phyloP scores from a whole-genome alignment of 1,140 invertebrate species.

The Oryzaephilus surinamensis region DNA sequence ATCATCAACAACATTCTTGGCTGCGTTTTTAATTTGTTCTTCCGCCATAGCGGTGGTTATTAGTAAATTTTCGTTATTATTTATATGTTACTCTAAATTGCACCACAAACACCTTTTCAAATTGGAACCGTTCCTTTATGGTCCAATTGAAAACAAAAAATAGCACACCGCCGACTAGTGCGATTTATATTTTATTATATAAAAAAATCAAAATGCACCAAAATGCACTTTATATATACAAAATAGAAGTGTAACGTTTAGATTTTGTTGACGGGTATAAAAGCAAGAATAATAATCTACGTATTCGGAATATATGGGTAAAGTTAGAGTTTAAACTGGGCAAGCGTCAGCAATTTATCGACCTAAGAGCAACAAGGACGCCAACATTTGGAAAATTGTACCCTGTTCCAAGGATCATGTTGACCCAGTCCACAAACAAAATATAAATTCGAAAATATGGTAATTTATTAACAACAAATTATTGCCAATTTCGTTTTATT shows the following conservation, averaged over 20 bases:
- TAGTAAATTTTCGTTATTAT: background rate
- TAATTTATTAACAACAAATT: background rate
- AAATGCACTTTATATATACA: no score
- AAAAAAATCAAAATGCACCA: background rate
- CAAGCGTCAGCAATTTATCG: conserved; percentile 10
- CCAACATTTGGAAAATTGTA: conserved; percentile 8
- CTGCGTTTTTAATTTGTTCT: conserved; percentile 16
- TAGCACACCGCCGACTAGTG: background rate
- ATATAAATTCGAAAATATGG: background rate
- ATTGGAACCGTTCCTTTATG: background rate
- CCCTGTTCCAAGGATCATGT: conserved; percentile 7
- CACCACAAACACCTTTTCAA: background rate
- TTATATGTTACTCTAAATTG: background rate
- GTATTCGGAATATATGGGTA: background rate
- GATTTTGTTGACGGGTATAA: background rate
- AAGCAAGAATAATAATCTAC: background rate
- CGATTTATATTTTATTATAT: background rate
- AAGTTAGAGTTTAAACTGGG: conserved; percentile 5
- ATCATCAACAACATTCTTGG: conserved; percentile 22
- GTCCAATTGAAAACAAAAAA: background rate
- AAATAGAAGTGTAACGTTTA: no score
- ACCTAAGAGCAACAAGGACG: conserved; percentile 3
- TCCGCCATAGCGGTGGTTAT: conserved; percentile 5
- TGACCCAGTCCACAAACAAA: conserved; percentile 5
- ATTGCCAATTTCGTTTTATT: background rate